A percentile compares a stretch with the other conserved stretches of the same genome.
phyloP scores from a whole-genome alignment of 2,888 invertebrate species.

The Ophion obscuratus region DNA sequence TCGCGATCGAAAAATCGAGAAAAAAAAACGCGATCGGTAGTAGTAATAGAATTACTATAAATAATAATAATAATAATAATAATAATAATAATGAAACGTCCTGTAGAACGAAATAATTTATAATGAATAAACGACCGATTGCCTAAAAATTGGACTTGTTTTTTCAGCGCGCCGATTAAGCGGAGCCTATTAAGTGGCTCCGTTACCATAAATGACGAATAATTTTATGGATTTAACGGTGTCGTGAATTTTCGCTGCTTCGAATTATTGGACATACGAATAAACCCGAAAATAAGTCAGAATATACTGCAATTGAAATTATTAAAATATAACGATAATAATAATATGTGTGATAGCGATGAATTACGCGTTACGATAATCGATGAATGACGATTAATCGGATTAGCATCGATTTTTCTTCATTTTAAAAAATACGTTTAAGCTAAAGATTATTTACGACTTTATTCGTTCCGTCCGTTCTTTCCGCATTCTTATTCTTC shows the following conservation, averaged over 20 bases:
- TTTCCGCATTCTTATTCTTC: constrained; percentile 2
- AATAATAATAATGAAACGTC: constrained; percentile 43
- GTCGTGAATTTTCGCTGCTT: background rate
- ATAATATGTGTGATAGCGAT: constrained; percentile 26
- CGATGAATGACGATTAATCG: constrained; percentile 18
- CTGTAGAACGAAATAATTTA: constrained; percentile 37
- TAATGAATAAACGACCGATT: constrained; percentile 50
- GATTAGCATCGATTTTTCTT: background rate
- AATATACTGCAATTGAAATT: background rate
- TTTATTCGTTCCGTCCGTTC: constrained; percentile 11
- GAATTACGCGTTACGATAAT: constrained; percentile 28
- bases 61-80: constrained; percentile 52
- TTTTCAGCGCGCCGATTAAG: constrained; percentile 1
- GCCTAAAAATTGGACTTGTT: constrained; percentile 50
- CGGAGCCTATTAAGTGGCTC: background rate
- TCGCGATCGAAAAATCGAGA: constrained; percentile 20
- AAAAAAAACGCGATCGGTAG: background rate
- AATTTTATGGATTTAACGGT: background rate
- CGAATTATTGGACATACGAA: constrained; percentile 19
- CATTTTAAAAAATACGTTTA: constrained; percentile 47
- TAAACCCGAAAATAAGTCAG: constrained; percentile 6
- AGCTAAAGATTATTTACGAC: constrained; percentile 28
- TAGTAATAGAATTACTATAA: constrained; percentile 4
- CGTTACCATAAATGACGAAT: background rate
- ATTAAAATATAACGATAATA: background rate